These are phyloP conservation scores for Sepiola atlantica DNA, from an alignment of 2,888 invertebrate species.

Conservation along the genomic window DNA sequence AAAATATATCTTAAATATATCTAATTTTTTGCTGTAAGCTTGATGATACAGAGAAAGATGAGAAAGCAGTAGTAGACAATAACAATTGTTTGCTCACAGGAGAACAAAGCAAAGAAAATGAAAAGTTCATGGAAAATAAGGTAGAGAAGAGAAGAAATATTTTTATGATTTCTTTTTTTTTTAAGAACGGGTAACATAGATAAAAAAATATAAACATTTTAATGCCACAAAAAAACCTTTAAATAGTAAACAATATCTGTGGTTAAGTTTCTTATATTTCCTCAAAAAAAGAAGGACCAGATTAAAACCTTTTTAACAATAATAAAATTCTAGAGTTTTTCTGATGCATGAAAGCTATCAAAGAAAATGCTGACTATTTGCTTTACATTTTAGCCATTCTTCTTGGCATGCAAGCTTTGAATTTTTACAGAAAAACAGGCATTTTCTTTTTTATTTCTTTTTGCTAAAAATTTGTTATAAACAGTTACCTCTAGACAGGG, in stretches of 20 bases:
- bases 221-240: slow-evolving; percentile 1
- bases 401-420: not conserved
- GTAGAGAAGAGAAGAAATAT: slow-evolving; percentile 32
- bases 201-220: not conserved
- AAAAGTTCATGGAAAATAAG: not conserved
- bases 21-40: not conserved
- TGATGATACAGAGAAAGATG: slow-evolving; percentile 8
- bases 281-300: not conserved
- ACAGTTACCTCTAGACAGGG: not conserved
- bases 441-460: not conserved
- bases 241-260: not conserved
- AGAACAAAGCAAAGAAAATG: not conserved
- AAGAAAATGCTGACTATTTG: not conserved
- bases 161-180: not conserved
- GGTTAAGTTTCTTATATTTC: not conserved
- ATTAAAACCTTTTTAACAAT: not conserved
- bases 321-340: not conserved
- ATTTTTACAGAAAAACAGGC: not conserved
- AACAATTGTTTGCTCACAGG: not conserved
- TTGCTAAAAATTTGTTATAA: not conserved
- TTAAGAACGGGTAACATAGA: not conserved
- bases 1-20: not conserved
- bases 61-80: not conserved
- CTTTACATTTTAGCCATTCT: not conserved
- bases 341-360: not conserved